Evolutionary conservation across 2,113 vertebrate genomes (phyloP), one percentile per base, ranked within the genome.

Genomic region (Chauna torquata): DNA sequence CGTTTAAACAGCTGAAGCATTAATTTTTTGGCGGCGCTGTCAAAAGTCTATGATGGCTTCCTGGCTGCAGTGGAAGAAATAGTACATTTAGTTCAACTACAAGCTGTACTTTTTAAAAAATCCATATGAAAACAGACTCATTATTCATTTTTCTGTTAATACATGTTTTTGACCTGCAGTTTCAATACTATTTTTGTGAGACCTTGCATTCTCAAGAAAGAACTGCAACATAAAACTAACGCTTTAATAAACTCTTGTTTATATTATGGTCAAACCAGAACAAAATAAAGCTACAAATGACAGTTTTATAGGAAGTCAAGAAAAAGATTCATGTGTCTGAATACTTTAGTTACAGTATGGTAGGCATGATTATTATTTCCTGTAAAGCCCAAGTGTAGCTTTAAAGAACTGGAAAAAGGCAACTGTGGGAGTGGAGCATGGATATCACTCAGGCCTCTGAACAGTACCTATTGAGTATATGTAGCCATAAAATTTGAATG

Each of bases 111-210:
- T 94, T 77, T 71, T 0, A 9, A 88, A 69, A 92, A 90, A 92
- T 90, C 77, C 89, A 82, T 93, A 90, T 6, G 85, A 96, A 97
- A 95, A 94, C 92, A 96, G 90, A 91, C 52, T 94, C 76, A 95
- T 97, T 94, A 97, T 92, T 96, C 92, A 97, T 94, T 96, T 97
- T 94, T 91, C 79, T 97, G 70, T 88, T 97, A 97, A 92, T 88
- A 96, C 20, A 28, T 88, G 71, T 9, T 54, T 97, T 93, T 94
- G 69, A 82, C 88, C 93, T 85, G 62, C 66, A 79, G 87, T 94
- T 97, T 82, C 76, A 86, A 77, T 81, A 87, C 78, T 69, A 81
- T 44, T 85, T 92, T 84, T 92, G 68, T 58, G 82, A 96, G 81
- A 82, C 45, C 59, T 81, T 83, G 55, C 34, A 89, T n/a, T 75